These are phyloP conservation scores for Ornithorhynchus anatinus DNA, from an alignment of 2,113 vertebrate genomes.

Conservation along the genomic window DNA sequence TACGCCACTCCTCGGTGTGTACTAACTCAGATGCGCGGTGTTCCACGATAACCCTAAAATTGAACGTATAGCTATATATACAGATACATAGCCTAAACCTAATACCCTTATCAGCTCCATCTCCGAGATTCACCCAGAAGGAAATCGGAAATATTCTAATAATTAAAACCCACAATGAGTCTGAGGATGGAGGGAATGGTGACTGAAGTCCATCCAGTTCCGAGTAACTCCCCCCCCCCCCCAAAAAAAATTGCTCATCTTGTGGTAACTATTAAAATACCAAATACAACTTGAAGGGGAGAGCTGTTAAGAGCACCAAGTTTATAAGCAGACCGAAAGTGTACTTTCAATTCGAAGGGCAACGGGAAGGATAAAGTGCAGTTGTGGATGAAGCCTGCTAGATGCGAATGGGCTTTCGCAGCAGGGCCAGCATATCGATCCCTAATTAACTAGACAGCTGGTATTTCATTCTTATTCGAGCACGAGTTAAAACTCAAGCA, in stretches of 20 bases:
- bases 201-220: not conserved
- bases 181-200: not conserved
- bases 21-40: too few species aligned
- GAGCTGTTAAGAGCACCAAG: not conserved
- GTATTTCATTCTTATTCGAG: not conserved
- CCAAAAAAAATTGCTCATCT: not conserved
- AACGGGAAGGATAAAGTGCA: constrained; percentile 2
- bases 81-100: too few species aligned
- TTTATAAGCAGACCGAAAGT: constrained; percentile 5
- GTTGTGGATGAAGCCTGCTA: constrained; percentile 4
- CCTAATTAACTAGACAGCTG: not conserved
- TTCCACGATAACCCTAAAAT: too few species aligned
- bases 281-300: not conserved
- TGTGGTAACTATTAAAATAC: not conserved
- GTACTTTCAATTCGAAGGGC: constrained; percentile 2
- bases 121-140: not conserved
- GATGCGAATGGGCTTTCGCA: not conserved
- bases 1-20: too few species aligned
- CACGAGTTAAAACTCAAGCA: not conserved
- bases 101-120: too few species aligned
- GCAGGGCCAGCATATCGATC: not conserved
- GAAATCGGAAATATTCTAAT: not conserved
- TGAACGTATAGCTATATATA: too few species aligned
- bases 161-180: not conserved
- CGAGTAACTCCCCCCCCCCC: not conserved